phyloP scores from a whole-genome alignment of 1,140 invertebrate genomes.

The Vanessa atalanta region DNA sequence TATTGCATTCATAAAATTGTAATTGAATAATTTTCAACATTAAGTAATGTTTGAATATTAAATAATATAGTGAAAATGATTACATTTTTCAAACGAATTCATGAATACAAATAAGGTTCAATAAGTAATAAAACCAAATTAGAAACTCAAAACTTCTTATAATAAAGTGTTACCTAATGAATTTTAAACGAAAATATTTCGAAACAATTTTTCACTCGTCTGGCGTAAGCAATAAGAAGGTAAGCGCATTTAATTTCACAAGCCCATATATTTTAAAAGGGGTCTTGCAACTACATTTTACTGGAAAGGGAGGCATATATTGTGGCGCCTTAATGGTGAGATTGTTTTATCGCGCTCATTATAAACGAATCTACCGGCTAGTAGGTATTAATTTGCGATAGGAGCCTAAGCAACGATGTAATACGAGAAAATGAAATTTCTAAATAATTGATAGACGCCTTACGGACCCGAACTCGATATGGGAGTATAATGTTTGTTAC shows the following conservation, averaged over 20 bases:
- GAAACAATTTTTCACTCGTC: constrained; percentile 30
- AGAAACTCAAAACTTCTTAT: neutral
- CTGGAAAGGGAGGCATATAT: constrained; percentile 58
- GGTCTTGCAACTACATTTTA: constrained; percentile 53
- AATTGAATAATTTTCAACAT: too few relatives aligned
- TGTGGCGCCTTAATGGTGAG: constrained; percentile 51
- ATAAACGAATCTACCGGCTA: constrained; percentile 54
- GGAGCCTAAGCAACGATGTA: constrained; percentile 41
- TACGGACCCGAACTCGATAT: constrained; percentile 19
- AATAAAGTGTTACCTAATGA: neutral
- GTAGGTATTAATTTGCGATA: constrained; percentile 62
- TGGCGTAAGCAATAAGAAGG: constrained; percentile 36
- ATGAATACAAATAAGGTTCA: too few relatives aligned
- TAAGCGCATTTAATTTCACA: constrained; percentile 55
- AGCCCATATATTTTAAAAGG: constrained; percentile 59
- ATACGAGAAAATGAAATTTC: constrained; percentile 50
- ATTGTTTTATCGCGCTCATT: constrained; percentile 74
- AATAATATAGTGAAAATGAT: too few relatives aligned
- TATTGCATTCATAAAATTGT: too few relatives aligned
- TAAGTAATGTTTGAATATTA: too few relatives aligned
- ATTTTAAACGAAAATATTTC: constrained; percentile 11
- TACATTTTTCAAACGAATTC: too few relatives aligned
- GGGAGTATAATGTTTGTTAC: neutral
- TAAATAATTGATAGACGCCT: constrained; percentile 42
- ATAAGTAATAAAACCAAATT: too few relatives aligned